Evolutionary conservation across 2,888 invertebrate genomes (phyloP), one percentile per base, ranked within the genome.

Genomic region (Macaria notata): DNA sequence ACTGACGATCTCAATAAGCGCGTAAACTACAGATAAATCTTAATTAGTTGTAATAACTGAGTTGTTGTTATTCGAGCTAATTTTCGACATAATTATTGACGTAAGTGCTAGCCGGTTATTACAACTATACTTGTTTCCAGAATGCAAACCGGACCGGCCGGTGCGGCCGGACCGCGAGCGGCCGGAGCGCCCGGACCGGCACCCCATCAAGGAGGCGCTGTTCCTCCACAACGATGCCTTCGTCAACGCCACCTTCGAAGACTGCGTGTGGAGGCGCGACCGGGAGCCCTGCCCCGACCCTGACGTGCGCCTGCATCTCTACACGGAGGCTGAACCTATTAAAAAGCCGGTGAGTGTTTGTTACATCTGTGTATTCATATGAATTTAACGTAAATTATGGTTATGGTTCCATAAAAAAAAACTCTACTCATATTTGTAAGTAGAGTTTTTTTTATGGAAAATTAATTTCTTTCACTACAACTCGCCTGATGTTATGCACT

Each of bases 271-370:
- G 95, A 86, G 94, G 49, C 92, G 95, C 9, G 94, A 94, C 54
- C 87, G 92, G 44, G 94, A 94, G 66, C 83, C 89, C n/a, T 96
- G 96, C 70, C 95, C 96, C 0, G 95, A 96, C 78, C 93, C 94
- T 0, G 94, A 94, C 52, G 91, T 96, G 31, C 90, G 91, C 46
- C 87, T 94, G 46, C 93, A 93, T 66, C 85, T 96, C 4, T 95
- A 95, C 75, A 93, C 94, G 0, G 92, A 92, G 50, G 90, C 92
- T 5, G 91, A 92, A 29, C 89, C 93, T 0, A 79, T 73, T 6
- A 92, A 91, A 65, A 82, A 82, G 73, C 77, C 82, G 56, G 93
- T 93, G 62, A 79, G 86, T 77, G 7, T 19, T 30, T 39, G 29
- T 4, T 29, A 29, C 38, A 38, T 5, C 38, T 38, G 38, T 38